These are phyloP conservation scores for Crotalus adamanteus DNA, from an alignment of 2,797 vertebrate genomes.

Conservation along the genomic window DNA sequence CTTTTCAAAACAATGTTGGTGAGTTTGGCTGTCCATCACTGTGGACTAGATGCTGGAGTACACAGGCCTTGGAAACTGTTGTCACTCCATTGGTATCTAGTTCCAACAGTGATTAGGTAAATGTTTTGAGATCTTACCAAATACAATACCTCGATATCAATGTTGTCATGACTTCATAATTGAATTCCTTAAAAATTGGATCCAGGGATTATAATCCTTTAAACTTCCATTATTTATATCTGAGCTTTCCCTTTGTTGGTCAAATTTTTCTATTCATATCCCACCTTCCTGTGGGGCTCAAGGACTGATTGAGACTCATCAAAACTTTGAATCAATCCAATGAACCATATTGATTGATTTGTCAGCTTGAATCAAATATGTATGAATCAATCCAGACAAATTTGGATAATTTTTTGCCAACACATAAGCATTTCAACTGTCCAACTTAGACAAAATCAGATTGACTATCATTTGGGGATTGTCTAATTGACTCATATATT, in stretches of 20 bases:
- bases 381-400: not conserved
- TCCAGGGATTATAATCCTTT: not conserved
- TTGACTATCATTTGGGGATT: not conserved
- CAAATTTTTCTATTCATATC: not conserved
- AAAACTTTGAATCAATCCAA: not conserved
- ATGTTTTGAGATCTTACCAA: too few species aligned
- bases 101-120: not conserved
- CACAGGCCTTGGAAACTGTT: not conserved
- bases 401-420: not conserved
- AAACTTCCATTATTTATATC: not conserved
- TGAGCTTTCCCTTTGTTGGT: not conserved
- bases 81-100: not conserved
- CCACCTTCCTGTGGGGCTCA: not conserved
- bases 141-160: not conserved
- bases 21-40: not conserved
- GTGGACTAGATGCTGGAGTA: not conserved
- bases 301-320: not conserved
- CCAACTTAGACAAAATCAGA: not conserved
- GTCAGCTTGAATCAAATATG: not conserved
- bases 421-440: not conserved
- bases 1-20: not conserved
- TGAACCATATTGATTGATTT: not conserved
- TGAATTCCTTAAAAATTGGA: too few species aligned
- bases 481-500: not conserved
- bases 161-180: not conserved